Conservation (phyloP, 2,113 vertebrate genomes). For the Cyrtonyx montezumae region DNA sequence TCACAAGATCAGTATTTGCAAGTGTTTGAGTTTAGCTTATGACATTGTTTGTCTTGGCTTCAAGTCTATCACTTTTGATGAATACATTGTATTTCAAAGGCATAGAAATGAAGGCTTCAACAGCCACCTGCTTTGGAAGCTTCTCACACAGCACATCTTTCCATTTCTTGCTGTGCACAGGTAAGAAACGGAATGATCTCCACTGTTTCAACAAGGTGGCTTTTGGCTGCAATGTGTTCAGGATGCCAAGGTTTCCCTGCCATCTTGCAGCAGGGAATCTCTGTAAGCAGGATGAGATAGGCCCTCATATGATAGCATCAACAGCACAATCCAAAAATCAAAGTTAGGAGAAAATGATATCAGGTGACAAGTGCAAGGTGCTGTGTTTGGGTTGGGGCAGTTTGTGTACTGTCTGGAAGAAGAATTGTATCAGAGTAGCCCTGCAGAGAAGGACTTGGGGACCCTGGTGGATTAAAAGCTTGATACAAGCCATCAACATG, state of each 20-base stretch:
- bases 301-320: rapidly evolving
- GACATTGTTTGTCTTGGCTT: conserved; percentile 51
- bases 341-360: neutral
- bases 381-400: neutral
- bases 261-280: neutral
- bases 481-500: too few relatives aligned
- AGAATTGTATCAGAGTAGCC: neutral
- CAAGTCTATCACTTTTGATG: conserved; percentile 28
- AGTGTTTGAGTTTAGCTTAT: conserved; percentile 30
- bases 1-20: conserved; percentile 25
- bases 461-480: neutral
- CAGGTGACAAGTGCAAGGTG: neutral
- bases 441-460: neutral
- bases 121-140: conserved; percentile 10
- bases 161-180: neutral
- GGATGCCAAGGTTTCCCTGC: neutral
- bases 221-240: neutral
- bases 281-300: neutral
- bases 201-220: conserved; percentile 43
- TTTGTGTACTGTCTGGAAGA: neutral
- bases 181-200: neutral
- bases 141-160: conserved; percentile 4
- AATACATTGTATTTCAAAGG: conserved; percentile 39
- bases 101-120: conserved; percentile 37
- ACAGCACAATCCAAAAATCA: neutral